Percentiles rank a stretch among this genome's conserved stretches.
Conservation (phyloP, 53 echinoderm and acorn worm species). For the Paracentrotus lividus region DNA sequence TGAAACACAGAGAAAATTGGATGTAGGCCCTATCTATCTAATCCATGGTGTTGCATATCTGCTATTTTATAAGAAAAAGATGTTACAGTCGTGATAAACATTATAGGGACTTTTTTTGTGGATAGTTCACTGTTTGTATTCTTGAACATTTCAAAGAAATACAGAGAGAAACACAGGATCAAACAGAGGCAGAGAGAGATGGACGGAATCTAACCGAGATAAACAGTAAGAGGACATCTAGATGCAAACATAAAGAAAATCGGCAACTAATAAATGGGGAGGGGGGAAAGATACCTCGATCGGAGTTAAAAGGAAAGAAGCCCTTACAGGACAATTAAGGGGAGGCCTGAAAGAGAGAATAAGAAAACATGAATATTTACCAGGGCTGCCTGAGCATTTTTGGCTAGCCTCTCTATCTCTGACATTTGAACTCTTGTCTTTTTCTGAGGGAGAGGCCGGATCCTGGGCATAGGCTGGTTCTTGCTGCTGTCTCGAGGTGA, state of each 20-base stretch:
- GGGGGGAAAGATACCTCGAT: too few species aligned
- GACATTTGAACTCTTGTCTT: constrained; percentile 58
- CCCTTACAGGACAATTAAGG: too few species aligned
- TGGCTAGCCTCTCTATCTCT: constrained; percentile 55
- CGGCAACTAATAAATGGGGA: not conserved
- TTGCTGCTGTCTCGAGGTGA: not conserved
- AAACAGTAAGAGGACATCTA: not conserved
- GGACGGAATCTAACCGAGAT: not conserved
- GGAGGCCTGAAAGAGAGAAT: not conserved
- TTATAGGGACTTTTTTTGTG: too few species aligned
- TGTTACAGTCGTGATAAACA: too few species aligned
- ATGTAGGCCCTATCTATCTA: too few species aligned
- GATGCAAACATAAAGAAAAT: not conserved
- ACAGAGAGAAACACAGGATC: not conserved
- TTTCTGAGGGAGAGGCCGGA: constrained; percentile 27
- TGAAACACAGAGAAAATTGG: too few species aligned
- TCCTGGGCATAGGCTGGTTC: not conserved
- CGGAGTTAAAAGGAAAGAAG: not conserved
- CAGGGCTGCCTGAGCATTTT: constrained; percentile 38
- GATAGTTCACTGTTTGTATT: too few species aligned
- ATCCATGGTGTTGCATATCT: too few species aligned
- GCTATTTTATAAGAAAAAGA: too few species aligned
- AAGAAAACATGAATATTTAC: constrained; percentile 3
- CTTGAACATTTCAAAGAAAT: too few species aligned
- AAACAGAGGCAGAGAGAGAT: not conserved